phyloP scores from a whole-genome alignment of 2,797 vertebrate species.

The Halcyon smyrnensis region DNA sequence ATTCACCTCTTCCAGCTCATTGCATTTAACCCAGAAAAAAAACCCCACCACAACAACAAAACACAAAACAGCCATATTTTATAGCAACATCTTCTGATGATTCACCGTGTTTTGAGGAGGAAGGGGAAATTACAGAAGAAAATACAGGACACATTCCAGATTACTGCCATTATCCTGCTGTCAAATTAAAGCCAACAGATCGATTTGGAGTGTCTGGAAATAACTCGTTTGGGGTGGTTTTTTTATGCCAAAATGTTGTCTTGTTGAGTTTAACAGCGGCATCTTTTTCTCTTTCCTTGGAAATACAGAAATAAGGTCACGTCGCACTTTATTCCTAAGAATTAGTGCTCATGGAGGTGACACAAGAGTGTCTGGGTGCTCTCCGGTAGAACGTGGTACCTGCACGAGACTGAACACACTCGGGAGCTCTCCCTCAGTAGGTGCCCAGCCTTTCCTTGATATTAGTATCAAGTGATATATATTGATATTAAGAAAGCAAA shows the following conservation, averaged over 20 bases:
- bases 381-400: fast-evolving
- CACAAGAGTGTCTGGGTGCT: background rate
- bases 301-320: background rate
- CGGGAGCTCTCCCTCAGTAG: background rate
- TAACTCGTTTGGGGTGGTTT: background rate
- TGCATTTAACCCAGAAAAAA: background rate
- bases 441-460: background rate
- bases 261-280: background rate
- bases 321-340: background rate
- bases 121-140: background rate
- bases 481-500: background rate
- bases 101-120: background rate
- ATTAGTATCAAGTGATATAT: background rate
- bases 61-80: background rate
- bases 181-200: background rate
- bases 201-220: background rate
- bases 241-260: background rate
- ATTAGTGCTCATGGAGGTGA: background rate
- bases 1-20: background rate
- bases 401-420: background rate
- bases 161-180: background rate
- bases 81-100: background rate
- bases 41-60: too few species aligned
- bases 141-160: background rate
- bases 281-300: background rate